phyloP scores from a whole-genome alignment of 2,113 vertebrate genomes.

The Promerops cafer region DNA sequence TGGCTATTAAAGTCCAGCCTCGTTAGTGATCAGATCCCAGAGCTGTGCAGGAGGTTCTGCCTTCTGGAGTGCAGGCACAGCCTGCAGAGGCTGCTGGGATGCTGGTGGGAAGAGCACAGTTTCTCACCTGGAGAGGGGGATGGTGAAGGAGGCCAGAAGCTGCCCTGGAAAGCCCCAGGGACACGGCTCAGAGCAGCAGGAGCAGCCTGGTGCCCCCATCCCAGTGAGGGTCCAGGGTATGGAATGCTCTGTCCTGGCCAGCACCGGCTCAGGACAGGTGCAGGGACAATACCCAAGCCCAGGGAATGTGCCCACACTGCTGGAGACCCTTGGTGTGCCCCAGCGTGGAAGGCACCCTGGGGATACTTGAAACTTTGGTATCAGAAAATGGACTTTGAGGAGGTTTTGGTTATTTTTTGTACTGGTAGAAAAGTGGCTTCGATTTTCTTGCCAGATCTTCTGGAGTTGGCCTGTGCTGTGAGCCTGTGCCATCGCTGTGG shows the following conservation, averaged over 20 bases:
- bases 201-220: neutral
- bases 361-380: neutral
- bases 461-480: neutral
- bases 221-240: rapidly evolving
- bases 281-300: neutral
- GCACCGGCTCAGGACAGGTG: neutral
- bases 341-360: rapidly evolving
- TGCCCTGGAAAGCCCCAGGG: neutral
- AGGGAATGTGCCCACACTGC: neutral
- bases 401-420: neutral
- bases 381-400: neutral
- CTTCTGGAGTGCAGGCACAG: neutral
- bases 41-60: neutral
- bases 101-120: neutral
- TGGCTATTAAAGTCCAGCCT: neutral
- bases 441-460: neutral
- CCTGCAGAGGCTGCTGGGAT: neutral
- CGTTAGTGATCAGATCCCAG: rapidly evolving
- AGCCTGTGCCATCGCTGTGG: rapidly evolving
- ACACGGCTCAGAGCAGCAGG: neutral
- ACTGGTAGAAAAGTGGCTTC: neutral
- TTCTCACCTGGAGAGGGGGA: no score
- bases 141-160: no score
- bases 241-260: neutral
- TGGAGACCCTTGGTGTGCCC: neutral